Evolutionary conservation across 2,113 vertebrate genomes (phyloP).

Genomic region (Neolamprologus brichardi): DNA sequence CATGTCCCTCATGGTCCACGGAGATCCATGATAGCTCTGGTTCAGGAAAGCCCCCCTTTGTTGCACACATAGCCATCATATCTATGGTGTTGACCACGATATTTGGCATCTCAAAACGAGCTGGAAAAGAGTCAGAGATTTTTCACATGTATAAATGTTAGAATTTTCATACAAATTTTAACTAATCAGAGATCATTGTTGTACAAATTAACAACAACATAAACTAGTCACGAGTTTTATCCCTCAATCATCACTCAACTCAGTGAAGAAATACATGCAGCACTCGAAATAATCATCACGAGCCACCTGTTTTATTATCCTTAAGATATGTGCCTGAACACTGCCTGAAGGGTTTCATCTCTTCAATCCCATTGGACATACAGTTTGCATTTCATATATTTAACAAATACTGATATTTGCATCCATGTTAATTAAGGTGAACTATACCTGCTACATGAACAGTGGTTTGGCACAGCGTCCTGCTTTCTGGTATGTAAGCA

Average conservation of each 20-base stretch:
- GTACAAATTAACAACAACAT: neutral
- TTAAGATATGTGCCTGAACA: neutral
- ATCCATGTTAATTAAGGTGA: neutral
- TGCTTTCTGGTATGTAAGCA: neutral
- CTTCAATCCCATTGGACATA: neutral
- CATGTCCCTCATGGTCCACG: neutral
- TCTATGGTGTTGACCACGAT: neutral
- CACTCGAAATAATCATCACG: neutral
- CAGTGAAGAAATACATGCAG: neutral
- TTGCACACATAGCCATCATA: neutral
- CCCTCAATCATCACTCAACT: neutral
- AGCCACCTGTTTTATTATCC: neutral
- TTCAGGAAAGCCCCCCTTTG: neutral
- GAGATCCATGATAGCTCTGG: neutral
- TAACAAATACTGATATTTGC: neutral
- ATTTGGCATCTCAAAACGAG: neutral
- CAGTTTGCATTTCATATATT: neutral
- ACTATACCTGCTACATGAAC: neutral
- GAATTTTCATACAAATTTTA: neutral
- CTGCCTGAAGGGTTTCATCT: neutral
- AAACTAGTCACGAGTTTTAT: neutral
- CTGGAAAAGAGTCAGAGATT: neutral
- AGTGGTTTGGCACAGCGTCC: neutral
- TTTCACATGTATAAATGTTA: neutral
- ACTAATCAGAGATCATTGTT: neutral